Evolutionary conservation across 1,140 invertebrate species (phyloP).

Genomic region (Augochlora pura): DNA sequence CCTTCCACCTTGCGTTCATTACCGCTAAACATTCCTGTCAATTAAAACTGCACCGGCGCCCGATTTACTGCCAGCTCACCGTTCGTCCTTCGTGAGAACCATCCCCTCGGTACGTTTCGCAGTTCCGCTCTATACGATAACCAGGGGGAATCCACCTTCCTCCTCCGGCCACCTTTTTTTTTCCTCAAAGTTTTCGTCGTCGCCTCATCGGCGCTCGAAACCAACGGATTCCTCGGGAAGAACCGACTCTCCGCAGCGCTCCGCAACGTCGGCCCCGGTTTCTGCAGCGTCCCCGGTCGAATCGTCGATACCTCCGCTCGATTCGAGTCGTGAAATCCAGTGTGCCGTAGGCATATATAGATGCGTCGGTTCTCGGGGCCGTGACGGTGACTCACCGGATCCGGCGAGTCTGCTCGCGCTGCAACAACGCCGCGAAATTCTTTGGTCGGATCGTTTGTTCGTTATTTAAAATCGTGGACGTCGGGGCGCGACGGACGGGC

Average conservation of each 20-base stretch:
- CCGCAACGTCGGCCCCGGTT: no score
- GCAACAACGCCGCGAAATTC: background rate
- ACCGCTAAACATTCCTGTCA: conserved; percentile 80
- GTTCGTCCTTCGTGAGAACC: conserved; percentile 41
- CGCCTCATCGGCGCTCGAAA: background rate
- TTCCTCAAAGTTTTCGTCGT: background rate
- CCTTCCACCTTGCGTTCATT: conserved; percentile 72
- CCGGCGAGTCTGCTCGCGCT: background rate
- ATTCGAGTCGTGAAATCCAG: background rate
- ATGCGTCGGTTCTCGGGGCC: background rate
- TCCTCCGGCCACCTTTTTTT: background rate
- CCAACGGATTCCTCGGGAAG: no score
- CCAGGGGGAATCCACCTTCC: background rate
- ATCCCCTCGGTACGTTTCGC: background rate
- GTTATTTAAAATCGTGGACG: background rate
- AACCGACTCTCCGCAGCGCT: no score
- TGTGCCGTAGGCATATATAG: background rate
- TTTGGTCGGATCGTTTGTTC: background rate
- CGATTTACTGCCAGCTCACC: conserved; percentile 71
- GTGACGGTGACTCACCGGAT: background rate
- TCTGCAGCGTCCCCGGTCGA: background rate
- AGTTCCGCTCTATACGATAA: conserved; percentile 34
- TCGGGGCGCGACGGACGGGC: background rate
- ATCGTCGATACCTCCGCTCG: background rate
- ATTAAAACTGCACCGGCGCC: conserved; percentile 76